A percentile compares a stretch with the other conserved stretches of the same genome.
Evolutionary conservation across 2,113 vertebrate species (phyloP).

Genomic region (Neomonachus schauinslandi): DNA sequence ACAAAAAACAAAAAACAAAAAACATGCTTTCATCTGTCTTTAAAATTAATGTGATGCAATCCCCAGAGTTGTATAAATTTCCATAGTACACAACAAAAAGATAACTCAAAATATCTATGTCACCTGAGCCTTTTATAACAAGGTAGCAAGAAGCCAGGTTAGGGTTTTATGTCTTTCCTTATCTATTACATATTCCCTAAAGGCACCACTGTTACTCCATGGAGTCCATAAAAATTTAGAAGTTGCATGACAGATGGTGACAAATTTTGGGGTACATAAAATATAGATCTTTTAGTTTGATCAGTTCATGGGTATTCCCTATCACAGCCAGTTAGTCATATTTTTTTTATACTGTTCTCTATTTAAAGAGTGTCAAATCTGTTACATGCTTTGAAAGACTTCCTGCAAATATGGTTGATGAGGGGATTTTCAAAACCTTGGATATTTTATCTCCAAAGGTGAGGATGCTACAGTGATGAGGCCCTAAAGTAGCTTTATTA

Average conservation of each 20-base stretch:
- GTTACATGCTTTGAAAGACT: neutral
- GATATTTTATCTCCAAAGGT: neutral
- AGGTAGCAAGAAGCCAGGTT: neutral
- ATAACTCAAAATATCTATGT: neutral
- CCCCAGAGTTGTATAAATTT: neutral
- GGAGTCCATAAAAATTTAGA: neutral
- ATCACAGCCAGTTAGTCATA: neutral
- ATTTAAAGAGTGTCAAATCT: neutral
- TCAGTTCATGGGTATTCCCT: neutral
- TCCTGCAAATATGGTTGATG: neutral
- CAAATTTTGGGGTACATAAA: neutral
- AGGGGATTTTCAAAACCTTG: neutral
- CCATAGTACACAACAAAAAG: neutral
- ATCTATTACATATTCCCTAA: neutral
- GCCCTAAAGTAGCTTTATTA: neutral
- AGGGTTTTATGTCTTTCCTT: neutral
- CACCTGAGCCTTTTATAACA: neutral
- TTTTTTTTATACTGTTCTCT: neutral
- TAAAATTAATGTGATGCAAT: neutral
- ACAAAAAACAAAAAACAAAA: accelerated
- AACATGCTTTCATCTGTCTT: neutral
- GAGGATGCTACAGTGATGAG: neutral
- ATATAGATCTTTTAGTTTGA: neutral
- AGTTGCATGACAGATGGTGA: neutral
- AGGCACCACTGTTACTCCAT: neutral